Conservation (phyloP, 2,113 vertebrate species). For the Grallaria varia region DNA sequence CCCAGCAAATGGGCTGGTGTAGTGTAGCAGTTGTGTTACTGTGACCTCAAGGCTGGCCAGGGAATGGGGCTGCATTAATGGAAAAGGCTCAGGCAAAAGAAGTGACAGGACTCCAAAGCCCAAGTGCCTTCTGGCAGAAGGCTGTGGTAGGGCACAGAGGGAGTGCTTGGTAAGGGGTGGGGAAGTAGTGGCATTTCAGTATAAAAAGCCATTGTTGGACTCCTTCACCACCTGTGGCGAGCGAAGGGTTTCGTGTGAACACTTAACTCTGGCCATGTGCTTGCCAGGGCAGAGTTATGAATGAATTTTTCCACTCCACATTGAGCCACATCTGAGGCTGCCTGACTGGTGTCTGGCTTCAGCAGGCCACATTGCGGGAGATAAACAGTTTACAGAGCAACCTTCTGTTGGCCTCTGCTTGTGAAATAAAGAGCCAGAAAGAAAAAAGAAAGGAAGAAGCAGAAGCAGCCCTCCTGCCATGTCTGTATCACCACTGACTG, state of each 20-base stretch:
- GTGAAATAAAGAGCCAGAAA: background rate
- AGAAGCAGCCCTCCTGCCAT: background rate
- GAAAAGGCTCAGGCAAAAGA: background rate
- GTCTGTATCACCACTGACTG: background rate
- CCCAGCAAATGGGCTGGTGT: background rate
- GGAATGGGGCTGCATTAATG: background rate
- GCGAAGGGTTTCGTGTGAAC: rapidly evolving
- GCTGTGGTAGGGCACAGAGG: background rate
- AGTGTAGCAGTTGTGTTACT: too few relatives aligned
- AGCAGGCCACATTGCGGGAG: background rate
- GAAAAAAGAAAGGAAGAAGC: rapidly evolving
- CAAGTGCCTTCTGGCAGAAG: background rate
- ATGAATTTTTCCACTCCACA: background rate
- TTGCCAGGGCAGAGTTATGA: background rate
- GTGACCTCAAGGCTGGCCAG: background rate
- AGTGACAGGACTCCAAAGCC: background rate
- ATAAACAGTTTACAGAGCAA: background rate
- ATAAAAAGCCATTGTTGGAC: background rate
- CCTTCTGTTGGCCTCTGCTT: background rate
- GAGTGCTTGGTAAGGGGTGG: background rate
- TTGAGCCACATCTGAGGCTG: background rate
- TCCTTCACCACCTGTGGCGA: background rate
- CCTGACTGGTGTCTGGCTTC: background rate
- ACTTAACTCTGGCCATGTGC: background rate
- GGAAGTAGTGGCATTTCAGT: background rate